A percentile compares a stretch with the other conserved stretches of the same genome.
These are phyloP conservation scores for Phalacrocorax pelagicus DNA, from an alignment of 2,113 vertebrate species.

Conservation along the genomic window DNA sequence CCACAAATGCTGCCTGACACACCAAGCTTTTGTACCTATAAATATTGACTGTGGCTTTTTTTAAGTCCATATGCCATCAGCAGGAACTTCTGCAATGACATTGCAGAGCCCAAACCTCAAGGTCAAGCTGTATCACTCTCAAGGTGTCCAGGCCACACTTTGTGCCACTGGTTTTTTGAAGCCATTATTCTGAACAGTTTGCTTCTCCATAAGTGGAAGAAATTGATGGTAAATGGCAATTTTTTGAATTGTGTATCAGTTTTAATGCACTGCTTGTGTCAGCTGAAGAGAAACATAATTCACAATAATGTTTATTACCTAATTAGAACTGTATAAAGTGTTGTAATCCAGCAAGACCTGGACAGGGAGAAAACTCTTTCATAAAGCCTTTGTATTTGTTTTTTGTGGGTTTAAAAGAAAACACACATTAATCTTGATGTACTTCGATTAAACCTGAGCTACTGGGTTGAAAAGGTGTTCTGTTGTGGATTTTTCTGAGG, in stretches of 20 bases:
- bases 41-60: background rate
- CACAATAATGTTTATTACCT: background rate
- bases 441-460: background rate
- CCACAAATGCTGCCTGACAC: background rate
- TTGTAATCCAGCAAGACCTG: background rate
- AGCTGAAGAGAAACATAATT: background rate
- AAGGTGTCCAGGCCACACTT: background rate
- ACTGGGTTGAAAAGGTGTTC: background rate
- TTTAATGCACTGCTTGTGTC: background rate
- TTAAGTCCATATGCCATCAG: background rate
- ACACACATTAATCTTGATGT: background rate
- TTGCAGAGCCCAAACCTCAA: background rate
- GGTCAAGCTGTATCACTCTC: background rate
- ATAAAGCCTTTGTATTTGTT: background rate
- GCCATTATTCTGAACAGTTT: background rate
- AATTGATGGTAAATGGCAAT: background rate
- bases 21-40: background rate
- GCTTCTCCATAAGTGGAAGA: background rate
- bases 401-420: background rate
- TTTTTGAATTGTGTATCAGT: background rate
- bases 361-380: background rate
- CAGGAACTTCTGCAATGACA: background rate
- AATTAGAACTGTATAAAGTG: background rate
- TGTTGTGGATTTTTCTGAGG: fast-evolving
- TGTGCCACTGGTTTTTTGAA: background rate